Base-by-base conservation (phyloP, 2,113 vertebrate genomes). In the Callipepla squamata region DNA sequence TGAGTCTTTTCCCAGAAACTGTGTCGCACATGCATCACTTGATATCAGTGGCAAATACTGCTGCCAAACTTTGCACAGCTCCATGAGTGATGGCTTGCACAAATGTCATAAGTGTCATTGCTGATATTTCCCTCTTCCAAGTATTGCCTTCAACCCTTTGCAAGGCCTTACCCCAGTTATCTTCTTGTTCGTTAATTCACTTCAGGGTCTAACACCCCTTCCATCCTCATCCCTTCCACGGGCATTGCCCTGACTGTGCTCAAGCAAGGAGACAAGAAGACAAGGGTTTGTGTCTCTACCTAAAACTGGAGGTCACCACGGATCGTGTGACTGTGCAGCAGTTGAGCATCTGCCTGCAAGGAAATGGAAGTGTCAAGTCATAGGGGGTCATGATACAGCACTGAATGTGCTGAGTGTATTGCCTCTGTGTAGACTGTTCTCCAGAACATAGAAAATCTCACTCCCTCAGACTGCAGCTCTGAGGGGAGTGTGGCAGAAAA, bases 1-100 rank as follows among this genome's bases (percentile, higher is more conserved):
- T 23, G 26, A 75, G 18, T 44, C 59, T 67, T 48, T 95, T 92
- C 85, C 79, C 91, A 85, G 85, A 96, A 91, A 80, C 11, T 3
- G 0, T 25, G 23, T 48, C 74, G 45, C 42, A 89, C 34, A 15
- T 69, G 63, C 73, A 92, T 87, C 87, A 87, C 65, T 69, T 92
- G 69, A 63, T 47, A 82, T 16, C 57, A 65, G 21, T 0, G 0
- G 82, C 57, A 92, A 82, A 78, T 15, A 32, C 47, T 57, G 42
- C 80, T 91, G 89, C 67, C 84, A 93, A 74, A 73, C 15, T 55
- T 2, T 59, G 70, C 45, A 9, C 63, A 70, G 50, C 51, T 85
- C 63, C 57, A 25, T 4, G 13, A 67, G 47, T 0, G 1, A 16
- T 51, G 45, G n/a, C 10, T 89, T 67, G 66, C 2, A 3, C 12